Percentiles rank a stretch among this genome's conserved stretches.
Conservation (phyloP, 2,888 invertebrate genomes). For the Drosophila heteroneura region DNA sequence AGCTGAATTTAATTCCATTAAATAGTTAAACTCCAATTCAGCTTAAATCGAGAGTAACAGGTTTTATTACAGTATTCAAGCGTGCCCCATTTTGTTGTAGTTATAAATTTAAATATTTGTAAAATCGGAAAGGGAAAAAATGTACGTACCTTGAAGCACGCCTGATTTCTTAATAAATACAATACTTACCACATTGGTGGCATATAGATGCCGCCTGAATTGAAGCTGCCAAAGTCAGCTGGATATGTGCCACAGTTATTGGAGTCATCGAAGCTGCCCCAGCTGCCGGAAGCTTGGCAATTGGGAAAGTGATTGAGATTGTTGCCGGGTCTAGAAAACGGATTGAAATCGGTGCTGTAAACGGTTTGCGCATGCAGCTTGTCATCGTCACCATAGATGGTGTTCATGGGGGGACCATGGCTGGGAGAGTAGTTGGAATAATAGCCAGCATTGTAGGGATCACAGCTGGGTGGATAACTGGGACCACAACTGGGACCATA, state of each 20-base stretch:
- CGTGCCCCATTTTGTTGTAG: background rate
- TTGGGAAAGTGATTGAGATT: constrained; percentile 33
- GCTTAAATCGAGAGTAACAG: background rate
- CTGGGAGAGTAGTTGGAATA: background rate
- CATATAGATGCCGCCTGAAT: constrained; percentile 3
- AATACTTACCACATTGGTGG: constrained; percentile 15
- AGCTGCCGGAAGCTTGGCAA: background rate
- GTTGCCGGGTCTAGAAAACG: constrained; percentile 31
- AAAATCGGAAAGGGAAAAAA: background rate
- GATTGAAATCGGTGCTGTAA: constrained; percentile 47
- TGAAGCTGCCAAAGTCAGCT: background rate
- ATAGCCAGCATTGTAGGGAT: background rate
- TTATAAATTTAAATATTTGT: background rate
- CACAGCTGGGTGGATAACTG: background rate
- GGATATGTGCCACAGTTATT: background rate
- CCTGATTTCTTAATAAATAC: background rate
- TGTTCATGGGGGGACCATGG: background rate
- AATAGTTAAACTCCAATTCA: background rate
- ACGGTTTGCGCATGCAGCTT: constrained; percentile 48
- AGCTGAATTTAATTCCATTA: background rate
- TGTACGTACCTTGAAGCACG: background rate
- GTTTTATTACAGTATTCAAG: background rate
- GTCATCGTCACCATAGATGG: constrained; percentile 7
- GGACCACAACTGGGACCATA: background rate
- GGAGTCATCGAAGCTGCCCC: background rate